Evolutionary conservation across 1,140 invertebrate species (phyloP), one percentile per base, ranked within the genome.

Genomic region (Drosophila leontia): DNA sequence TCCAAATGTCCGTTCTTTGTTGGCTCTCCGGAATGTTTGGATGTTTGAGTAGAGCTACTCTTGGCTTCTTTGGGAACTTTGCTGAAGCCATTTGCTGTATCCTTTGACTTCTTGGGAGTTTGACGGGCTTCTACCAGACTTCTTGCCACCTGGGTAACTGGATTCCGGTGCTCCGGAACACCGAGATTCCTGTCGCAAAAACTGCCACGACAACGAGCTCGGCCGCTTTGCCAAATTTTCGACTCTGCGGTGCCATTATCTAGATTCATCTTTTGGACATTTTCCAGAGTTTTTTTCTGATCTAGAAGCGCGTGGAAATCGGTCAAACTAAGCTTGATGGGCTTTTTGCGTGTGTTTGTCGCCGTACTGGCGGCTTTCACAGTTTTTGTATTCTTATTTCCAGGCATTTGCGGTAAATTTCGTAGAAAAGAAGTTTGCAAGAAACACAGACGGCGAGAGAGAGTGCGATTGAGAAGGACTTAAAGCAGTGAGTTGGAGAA

Each of bases 391-490:
- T 58, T 56, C 7, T 45, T 48, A 3, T 39, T 53, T 19, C n/a
- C 19, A 32, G 45, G 9, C 80, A 83, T 79, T 55, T 35, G 39
- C 34, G 37, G 37, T 57, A 65, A 39, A 56, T 19, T 44, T 48
- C 7, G 13, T 13, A 12, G 19, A 34, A 26, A 29, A 50, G 4
- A 61, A 37, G 34, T 23, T 48, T 7, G 13, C 2, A 4, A 17
- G 6, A 19, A 7, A 44, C 12, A 37, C 11, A n/a, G 7, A 35
- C 1, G 3, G 39, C 19, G 12, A 19, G 17, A 15, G 23, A 47
- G n/a, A 12, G 29, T 32, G 13, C 13, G 39, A 12, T 3, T 0
- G 26, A 9, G 11, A 23, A 11, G 11, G 23, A 11, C 23, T 15
- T 29, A 29, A 29, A 6, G 26, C 23, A 29, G 5, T 6, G 23